Evolutionary conservation across 2,113 vertebrate genomes (phyloP), one percentile per base, ranked within the genome.

Genomic region (Pollachius pollachius): DNA sequence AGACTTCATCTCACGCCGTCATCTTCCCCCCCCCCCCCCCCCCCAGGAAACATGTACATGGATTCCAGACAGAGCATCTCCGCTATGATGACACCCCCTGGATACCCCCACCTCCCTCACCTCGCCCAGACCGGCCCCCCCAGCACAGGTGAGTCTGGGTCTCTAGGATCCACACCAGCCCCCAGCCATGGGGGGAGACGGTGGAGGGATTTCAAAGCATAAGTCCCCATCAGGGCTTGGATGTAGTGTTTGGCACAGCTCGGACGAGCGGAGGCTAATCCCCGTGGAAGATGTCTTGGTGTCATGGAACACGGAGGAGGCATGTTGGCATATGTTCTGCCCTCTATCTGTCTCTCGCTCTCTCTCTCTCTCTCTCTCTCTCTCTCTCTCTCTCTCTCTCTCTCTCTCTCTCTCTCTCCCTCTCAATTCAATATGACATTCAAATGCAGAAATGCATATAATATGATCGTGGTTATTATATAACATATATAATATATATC

Each of bases 11-110:
- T 57, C 15, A 34, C 4, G 30, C 6, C 23, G 23, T 23, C 23
- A 23, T 23, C 23, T 2, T 2, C 23, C 23, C 21, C 21, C 21
- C 21, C 21, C 21, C 21, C 21, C 79, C 64, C 37, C 54, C 72
- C 80, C 81, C 72, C 84, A 95, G 94, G 93, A 83, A 94, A 91
- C 88, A 81, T 94, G 83, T 95, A 95, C 84, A 93, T 94, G 79
- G 94, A 95, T 81, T 92, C 93, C 30, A 94, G 94, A 88, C 94
- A 93, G 91, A 94, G 89, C 85, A 87, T 95, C 74, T 91, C 93
- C 61, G 91, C 94, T 66, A 90, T 95, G 90, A 94, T 95, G 93
- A 92, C 92, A 1, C 93, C 94, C 37, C 93, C 94, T 48, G 93
- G 92, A 67, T 95, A 95, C 80, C 90, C 93, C 76, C 94, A 94